Evolutionary conservation across 2,888 invertebrate species (phyloP), one percentile per base, ranked within the genome.

Genomic region (Ophioninae sp.): DNA sequence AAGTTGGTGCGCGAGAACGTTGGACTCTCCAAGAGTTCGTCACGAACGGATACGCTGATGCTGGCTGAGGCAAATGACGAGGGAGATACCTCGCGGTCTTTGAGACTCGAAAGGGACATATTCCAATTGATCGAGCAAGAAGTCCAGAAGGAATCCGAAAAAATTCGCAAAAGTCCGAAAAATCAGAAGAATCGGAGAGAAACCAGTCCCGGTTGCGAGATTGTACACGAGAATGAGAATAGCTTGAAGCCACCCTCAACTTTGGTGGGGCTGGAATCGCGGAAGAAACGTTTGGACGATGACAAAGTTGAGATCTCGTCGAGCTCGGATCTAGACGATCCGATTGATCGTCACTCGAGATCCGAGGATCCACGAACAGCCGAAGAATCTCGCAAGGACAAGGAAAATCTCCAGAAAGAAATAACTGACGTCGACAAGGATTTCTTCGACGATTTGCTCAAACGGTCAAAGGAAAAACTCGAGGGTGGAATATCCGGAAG

Each of bases 351-450:
- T 69, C 91, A 92, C 79, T 91, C 91, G 2, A 89, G 88, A 62
- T 89, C 89, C 6, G 91, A 92, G 65, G 90, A 92, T 21, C 76
- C 87, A 7, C 88, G 87, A 23, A 86, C 84, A 41, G 67, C 83
- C 3, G 89, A 89, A 30, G 90, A 88, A 72, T 23, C 85, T 2
- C 87, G 88, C 17, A 87, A 86, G 1, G 87, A 88, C 44, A 92
- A 92, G 62, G 90, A 91, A 13, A 93, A 88, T 85, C 83, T 92
- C 21, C 89, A 89, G 21, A 91, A 92, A 50, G 92, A 93, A 85
- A 92, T 92, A 68, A 92, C 89, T 0, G 92, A 93, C 30, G 92
- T 92, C 0, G 93, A 93, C 69, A 92, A 92, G 80, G 89, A 91
- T 83, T 93, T 92, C 80, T 92, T 93, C 67, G 91, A 91, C 44